Evolutionary conservation across 1,140 invertebrate species (phyloP), one percentile per base, ranked within the genome.

Genomic region (Asbolus verrucosus): DNA sequence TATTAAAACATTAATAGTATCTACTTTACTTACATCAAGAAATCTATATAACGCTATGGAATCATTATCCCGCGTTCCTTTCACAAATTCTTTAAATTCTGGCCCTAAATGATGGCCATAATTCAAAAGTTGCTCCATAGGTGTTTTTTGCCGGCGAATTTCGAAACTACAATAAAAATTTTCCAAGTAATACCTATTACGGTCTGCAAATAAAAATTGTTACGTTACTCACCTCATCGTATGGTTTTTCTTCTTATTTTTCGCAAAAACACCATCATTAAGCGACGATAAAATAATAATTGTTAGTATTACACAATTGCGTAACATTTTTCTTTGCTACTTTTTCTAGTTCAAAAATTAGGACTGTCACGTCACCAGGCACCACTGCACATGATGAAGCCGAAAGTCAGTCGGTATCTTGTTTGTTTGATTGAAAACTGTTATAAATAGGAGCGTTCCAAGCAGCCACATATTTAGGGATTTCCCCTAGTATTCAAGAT

Each of bases 31-130:
- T 16, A 63, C 61, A 15, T 63, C 33, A 9, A 63, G 19, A 24
- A 39, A 63, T 19, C 61, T 38, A 18, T 63, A 63, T 5, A 63
- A 21, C 6, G 61, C 18, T 21, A 63, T 41, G 1, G 61, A 63
- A 41, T 63, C 61, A 19, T 63, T 63, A 63, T 39, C 16, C 3
- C 61, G 36, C 33, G 21, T 6, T 16, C 9, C 11, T 24, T 54
- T 14, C 0, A 54, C 6, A 2, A 13, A 1, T 27, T 54, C 9
- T 16, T 54, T 19, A 15, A 54, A 54, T 13, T 54, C 14, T 0
- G 3, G 6, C 4, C 46, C 46, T 13, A 54, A 54, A 11, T 54
- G 46, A 24, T 54, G 19, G 6, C 46, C 46, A 54, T 54, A 14
- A 11, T 54, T 54, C 8, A 54, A 27, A 13, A 18, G 27, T 5